Evolutionary conservation across 2,888 invertebrate species (phyloP), one percentile per base, ranked within the genome.

Genomic region (Hirtodrosophila confusa): DNA sequence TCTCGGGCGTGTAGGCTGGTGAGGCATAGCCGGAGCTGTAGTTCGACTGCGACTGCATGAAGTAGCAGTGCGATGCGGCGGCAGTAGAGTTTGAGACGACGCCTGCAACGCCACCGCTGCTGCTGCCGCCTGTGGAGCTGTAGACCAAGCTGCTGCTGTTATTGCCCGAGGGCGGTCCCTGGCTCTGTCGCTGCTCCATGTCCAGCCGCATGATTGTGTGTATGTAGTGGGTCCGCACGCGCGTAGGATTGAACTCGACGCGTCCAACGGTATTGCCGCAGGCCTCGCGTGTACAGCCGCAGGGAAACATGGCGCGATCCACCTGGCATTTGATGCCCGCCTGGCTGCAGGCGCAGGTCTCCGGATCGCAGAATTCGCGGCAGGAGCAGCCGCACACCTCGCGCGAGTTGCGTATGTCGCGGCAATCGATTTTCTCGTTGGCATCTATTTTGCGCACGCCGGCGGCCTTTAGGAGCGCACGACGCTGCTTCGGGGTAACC

Each of bases 151-250:
- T 64, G 11, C 35, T 60, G 41, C 47, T 23, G 43, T 36, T 6
- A 6, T 8, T 73, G 11, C 48, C 50, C n/a, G 40, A 50, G 37
- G 65, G 49, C 0, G 86, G 75, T 47, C 95, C 87, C 24, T 88
- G 89, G 31, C 95, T 89, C 45, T 90, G 90, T 0, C 90, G 86
- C 92, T 96, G 97, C 91, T 97, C 97, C 84, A 97, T 92, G 74
- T 97, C 96, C 75, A 98, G 91, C 69, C 98, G 94, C 98, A 98
- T 98, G 53, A 99, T 93, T 0, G 99, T 99, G 89, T 98, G 98
- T 85, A 99, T 97, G 90, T 98, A 99, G 92, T 99, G 99, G 11
- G 98, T 98, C 71, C 98, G 94, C 5, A 99, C 99, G 73, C 99
- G 94, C 36, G 97, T 95, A 0, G 98, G 98, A 91, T 98, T 98